These are phyloP conservation scores for Ischnus inquisitorius DNA, from an alignment of 2,888 invertebrate species.

Conservation along the genomic window DNA sequence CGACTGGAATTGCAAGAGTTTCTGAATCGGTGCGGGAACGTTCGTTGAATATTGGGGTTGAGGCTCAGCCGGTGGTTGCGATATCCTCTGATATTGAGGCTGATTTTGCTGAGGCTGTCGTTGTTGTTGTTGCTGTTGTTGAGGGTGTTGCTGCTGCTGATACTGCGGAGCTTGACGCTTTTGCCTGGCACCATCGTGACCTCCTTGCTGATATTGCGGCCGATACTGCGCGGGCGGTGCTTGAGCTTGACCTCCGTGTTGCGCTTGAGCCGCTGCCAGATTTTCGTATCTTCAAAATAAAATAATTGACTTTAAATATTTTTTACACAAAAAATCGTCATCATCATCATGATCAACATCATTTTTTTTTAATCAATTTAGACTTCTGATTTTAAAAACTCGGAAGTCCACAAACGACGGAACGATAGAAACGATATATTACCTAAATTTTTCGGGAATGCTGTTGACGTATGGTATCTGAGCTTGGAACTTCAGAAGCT, in stretches of 20 bases:
- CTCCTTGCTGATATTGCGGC: conserved; percentile 46
- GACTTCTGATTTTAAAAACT: neutral
- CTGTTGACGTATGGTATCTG: conserved; percentile 82
- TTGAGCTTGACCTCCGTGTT: conserved; percentile 65
- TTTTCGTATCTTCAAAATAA: conserved; percentile 72
- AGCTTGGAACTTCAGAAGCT: conserved; percentile 80
- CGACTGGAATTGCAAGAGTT: conserved; percentile 72
- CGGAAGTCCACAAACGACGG: neutral
- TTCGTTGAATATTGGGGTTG: conserved; percentile 72
- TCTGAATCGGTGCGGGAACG: conserved; percentile 70
- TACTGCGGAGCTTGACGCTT: conserved; percentile 71
- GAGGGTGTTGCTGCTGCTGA: conserved; percentile 58
- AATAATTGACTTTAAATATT: too few species aligned
- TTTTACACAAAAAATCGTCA: neutral
- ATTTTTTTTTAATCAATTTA: too few species aligned
- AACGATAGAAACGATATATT: conserved; percentile 34
- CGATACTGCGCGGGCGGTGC: conserved; percentile 71
- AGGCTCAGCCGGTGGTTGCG: conserved; percentile 70
- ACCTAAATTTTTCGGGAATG: conserved; percentile 82
- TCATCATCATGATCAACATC: too few species aligned
- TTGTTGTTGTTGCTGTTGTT: conserved; percentile 55
- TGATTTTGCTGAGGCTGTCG: conserved; percentile 59
- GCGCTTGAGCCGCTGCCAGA: conserved; percentile 70
- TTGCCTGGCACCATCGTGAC: conserved; percentile 60
- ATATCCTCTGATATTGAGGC: conserved; percentile 72